These are phyloP conservation scores for Hippolais icterina DNA, from an alignment of 2,113 vertebrate species.

Conservation along the genomic window DNA sequence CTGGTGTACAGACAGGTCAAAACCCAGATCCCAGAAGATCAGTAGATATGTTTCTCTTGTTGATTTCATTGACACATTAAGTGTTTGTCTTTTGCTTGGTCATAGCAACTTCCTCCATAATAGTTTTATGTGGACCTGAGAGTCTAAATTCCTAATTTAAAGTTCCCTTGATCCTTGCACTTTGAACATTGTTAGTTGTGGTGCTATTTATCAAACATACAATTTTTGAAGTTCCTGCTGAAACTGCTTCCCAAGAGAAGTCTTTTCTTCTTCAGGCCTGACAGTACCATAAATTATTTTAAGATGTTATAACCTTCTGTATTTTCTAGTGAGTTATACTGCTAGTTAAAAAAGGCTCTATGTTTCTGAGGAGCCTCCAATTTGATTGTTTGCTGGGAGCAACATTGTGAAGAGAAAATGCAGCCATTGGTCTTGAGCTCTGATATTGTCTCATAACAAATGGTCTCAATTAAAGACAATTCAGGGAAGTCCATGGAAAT, in stretches of 20 bases:
- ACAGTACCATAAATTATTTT: conserved; percentile 64
- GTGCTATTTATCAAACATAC: conserved; percentile 58
- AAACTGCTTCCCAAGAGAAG: conserved; percentile 62
- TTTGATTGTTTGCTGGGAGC: conserved; percentile 19
- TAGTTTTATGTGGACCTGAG: conserved; percentile 27
- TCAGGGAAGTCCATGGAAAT: conserved; percentile 37
- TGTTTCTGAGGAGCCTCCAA: neutral
- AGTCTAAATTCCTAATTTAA: conserved; percentile 46
- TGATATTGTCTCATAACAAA: conserved; percentile 34
- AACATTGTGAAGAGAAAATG: neutral
- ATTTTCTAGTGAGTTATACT: conserved; percentile 50
- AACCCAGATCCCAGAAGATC: neutral
- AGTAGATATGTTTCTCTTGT: neutral
- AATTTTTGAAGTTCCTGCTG: conserved; percentile 46
- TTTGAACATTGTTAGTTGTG: conserved; percentile 46
- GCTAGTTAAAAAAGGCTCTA: conserved; percentile 25
- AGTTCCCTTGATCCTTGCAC: conserved; percentile 57
- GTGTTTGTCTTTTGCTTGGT: neutral
- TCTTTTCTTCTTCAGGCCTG: conserved; percentile 50
- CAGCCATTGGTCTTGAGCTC: neutral
- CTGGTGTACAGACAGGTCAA: neutral
- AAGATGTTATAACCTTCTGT: conserved; percentile 55
- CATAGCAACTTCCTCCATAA: neutral
- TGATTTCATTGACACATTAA: conserved; percentile 31
- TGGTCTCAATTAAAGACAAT: conserved; percentile 39